Conservation (phyloP, 2,113 vertebrate species). For the Ctenodactylus gundi region DNA sequence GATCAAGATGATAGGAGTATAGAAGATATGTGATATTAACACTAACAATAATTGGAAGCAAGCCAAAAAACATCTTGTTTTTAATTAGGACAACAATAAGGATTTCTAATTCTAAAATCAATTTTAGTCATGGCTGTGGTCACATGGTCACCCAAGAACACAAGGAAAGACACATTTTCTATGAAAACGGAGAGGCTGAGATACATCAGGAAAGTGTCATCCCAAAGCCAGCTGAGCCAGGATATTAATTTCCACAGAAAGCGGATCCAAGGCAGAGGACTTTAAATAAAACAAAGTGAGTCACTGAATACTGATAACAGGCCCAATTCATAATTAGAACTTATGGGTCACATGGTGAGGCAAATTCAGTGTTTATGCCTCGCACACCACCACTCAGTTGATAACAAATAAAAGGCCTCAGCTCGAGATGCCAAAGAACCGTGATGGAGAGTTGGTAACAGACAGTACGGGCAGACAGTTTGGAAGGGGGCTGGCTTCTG, state of each 20-base stretch:
- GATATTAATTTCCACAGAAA: neutral
- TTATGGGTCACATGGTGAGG: fast-evolving
- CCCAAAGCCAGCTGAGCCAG: neutral
- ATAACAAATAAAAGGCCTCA: neutral
- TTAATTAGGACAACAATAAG: neutral
- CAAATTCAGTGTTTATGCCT: neutral
- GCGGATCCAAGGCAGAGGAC: neutral
- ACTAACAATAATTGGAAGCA: neutral
- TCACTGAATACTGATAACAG: neutral
- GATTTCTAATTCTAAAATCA: neutral
- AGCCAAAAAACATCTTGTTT: neutral
- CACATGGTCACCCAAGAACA: neutral
- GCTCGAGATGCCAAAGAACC: neutral
- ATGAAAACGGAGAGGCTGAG: neutral
- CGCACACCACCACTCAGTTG: no score
- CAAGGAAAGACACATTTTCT: neutral
- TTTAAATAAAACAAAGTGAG: neutral
- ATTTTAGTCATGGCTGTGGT: neutral
- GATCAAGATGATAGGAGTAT: neutral
- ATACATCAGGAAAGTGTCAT: neutral
- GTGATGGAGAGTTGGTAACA: neutral
- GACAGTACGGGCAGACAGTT: neutral
- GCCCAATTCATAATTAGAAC: no score
- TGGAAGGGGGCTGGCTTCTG: neutral
- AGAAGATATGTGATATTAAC: neutral